Percentiles rank a stretch among this genome's conserved stretches.
Evolutionary conservation across 2,888 invertebrate genomes (phyloP).

Genomic region (Xestia ashworthii): DNA sequence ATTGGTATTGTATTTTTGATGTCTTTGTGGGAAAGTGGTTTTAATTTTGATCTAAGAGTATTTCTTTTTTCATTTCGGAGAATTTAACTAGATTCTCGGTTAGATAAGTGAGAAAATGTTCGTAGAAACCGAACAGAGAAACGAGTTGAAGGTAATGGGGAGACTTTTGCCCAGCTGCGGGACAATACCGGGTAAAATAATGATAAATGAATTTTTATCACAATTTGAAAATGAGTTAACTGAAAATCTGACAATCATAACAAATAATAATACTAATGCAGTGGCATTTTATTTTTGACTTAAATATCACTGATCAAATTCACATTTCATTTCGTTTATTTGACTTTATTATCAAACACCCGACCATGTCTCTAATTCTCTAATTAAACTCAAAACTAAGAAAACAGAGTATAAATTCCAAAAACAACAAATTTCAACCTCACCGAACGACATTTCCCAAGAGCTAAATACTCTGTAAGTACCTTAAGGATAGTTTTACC

Average conservation of each 20-base stretch:
- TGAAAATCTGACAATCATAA: not conserved
- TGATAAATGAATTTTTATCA: not conserved
- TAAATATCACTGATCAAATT: too few species aligned
- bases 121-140: not conserved
- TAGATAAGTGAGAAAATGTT: not conserved
- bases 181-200: not conserved
- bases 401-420: not conserved
- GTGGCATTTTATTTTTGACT: not conserved
- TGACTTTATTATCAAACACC: not conserved
- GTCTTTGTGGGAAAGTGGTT: conserved; percentile 19
- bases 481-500: conserved; percentile 53
- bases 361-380: not conserved
- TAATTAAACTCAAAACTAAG: not conserved
- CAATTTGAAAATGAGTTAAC: not conserved
- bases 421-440: not conserved
- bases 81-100: conserved; percentile 15
- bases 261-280: not conserved
- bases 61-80: not conserved
- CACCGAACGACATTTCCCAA: conserved; percentile 8
- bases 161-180: not conserved
- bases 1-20: conserved; percentile 57
- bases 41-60: conserved; percentile 7
- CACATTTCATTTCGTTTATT: not conserved
- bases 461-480: conserved; percentile 47
- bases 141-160: not conserved